phyloP scores from a whole-genome alignment of 2,888 invertebrate genomes.

The Chrysolina oricalcia region DNA sequence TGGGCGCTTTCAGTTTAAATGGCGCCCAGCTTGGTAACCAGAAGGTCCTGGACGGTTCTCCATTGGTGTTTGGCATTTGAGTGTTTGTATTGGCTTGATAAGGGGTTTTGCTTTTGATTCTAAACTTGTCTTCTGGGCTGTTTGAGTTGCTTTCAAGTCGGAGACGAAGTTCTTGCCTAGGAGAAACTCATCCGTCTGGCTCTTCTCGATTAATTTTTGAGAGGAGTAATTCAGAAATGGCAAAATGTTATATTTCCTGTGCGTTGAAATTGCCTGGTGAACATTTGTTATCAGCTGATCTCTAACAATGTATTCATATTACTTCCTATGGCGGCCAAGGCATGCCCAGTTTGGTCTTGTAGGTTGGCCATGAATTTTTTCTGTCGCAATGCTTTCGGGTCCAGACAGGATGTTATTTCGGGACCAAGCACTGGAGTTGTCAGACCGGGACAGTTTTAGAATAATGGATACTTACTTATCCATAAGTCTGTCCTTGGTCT shows the following conservation, averaged over 20 bases:
- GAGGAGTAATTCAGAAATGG: slow-evolving; percentile 17
- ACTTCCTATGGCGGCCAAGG: slow-evolving; percentile 22
- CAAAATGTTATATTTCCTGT: slow-evolving; percentile 13
- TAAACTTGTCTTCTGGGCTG: slow-evolving; percentile 26
- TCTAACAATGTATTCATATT: slow-evolving; percentile 19
- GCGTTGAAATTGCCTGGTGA: slow-evolving; percentile 29
- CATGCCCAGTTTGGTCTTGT: slow-evolving; percentile 28
- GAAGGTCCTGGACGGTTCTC: no score
- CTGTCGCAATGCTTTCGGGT: background rate
- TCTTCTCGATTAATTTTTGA: background rate
- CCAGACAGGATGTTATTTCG: slow-evolving; percentile 28
- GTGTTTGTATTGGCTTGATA: background rate
- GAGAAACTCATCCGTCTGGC: slow-evolving; percentile 32
- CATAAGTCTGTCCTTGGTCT: no score
- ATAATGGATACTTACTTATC: slow-evolving; percentile 34
- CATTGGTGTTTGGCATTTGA: no score
- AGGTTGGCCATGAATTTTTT: slow-evolving; percentile 34
- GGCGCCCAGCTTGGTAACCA: no score
- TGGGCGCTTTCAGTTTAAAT: no score
- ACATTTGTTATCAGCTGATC: background rate
- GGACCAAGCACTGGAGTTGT: slow-evolving; percentile 29
- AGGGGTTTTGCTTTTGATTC: background rate
- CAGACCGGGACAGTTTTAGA: slow-evolving; percentile 30
- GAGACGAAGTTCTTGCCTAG: slow-evolving; percentile 27
- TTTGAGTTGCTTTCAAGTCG: slow-evolving; percentile 21